Percentiles rank a stretch among this genome's conserved stretches.
phyloP scores from a whole-genome alignment of 2,797 vertebrate genomes.

The Dromococcyx pavoninus region DNA sequence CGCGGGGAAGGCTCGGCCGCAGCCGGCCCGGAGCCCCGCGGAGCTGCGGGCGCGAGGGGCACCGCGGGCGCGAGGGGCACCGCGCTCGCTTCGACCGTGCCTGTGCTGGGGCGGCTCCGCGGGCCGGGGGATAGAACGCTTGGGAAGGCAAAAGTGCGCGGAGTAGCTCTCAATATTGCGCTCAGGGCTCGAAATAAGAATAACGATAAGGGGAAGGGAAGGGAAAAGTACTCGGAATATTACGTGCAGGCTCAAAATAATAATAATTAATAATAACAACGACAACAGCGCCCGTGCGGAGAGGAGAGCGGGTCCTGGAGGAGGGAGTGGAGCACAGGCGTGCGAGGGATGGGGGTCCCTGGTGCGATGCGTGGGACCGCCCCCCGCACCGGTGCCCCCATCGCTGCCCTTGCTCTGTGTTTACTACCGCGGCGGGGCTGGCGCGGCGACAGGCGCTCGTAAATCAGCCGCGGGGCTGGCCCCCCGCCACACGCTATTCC shows the following conservation, averaged over 20 bases:
- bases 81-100: not conserved
- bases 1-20: not conserved
- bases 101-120: too few relatives aligned
- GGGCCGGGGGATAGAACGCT: not conserved
- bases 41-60: too few relatives aligned
- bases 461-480: conserved; percentile 77
- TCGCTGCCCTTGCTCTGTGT: conserved; percentile 39
- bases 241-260: too few relatives aligned
- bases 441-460: conserved; percentile 72
- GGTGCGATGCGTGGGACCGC: not conserved
- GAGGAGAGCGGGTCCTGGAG: not conserved
- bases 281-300: too few relatives aligned
- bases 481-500: conserved; percentile 78
- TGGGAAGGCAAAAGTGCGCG: not conserved
- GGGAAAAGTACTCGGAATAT: too few relatives aligned
- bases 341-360: not conserved
- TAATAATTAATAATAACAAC: too few relatives aligned
- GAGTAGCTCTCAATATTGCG: not conserved
- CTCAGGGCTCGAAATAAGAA: not conserved
- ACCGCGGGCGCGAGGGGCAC: not conserved
- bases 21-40: not conserved
- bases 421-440: conserved; percentile 75
- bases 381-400: not conserved
- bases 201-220: too few relatives aligned
- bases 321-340: not conserved